Conservation (phyloP, 2,797 vertebrate species). For the Phylloscopus collybita region DNA sequence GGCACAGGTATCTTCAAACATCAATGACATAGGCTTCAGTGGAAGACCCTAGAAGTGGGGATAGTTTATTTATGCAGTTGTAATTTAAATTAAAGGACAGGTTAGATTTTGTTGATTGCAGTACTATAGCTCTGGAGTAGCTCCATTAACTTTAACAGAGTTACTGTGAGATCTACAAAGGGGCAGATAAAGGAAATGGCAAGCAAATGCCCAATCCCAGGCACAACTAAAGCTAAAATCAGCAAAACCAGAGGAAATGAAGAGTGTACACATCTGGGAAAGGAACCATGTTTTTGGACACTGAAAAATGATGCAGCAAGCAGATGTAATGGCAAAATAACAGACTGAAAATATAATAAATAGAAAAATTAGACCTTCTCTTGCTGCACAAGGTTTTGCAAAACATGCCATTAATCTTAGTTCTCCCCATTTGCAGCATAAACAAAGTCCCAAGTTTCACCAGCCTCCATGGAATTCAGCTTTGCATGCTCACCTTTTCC, state of each 20-base stretch:
- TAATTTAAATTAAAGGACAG: not conserved
- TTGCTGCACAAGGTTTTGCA: not conserved
- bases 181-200: not conserved
- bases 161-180: not conserved
- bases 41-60: not conserved
- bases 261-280: not conserved
- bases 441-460: not conserved
- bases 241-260: not conserved
- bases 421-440: not conserved
- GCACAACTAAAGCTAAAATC: not conserved
- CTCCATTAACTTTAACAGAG: not conserved
- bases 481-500: not conserved
- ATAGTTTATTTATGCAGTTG: not conserved
- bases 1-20: not conserved
- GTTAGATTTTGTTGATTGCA: not conserved
- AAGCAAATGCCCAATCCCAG: not conserved
- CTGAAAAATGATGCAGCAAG: not conserved
- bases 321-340: not conserved
- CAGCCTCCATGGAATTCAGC: not conserved
- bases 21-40: not conserved
- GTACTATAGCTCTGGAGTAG: not conserved
- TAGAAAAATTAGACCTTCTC: not conserved
- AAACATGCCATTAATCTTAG: not conserved
- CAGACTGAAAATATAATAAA: not conserved
- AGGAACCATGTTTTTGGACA: not conserved